Evolutionary conservation across 1,140 invertebrate species (phyloP).

Genomic region (Penaeus vannamei): DNA sequence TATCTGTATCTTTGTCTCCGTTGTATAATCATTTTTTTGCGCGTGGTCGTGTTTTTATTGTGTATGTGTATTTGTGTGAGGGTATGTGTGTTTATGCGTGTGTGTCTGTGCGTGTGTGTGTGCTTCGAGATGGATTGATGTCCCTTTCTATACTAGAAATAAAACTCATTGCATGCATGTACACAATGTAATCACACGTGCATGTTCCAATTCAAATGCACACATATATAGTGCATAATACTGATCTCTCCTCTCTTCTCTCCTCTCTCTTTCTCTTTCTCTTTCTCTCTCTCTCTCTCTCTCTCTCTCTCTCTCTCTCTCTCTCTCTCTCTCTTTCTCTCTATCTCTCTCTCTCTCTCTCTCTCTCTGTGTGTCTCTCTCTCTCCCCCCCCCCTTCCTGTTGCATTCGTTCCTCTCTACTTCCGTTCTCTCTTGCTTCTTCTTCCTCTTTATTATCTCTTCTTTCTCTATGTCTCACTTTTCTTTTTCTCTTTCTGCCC

Average conservation of each 20-base stretch:
- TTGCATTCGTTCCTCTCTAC: not conserved
- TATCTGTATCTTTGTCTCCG: too few species aligned
- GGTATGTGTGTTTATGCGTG: not conserved
- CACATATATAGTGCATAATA: not conserved
- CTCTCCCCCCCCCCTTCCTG: not conserved
- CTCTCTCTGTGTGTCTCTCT: constrained; percentile 19
- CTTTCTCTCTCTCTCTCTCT: not conserved
- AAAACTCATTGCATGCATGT: not conserved
- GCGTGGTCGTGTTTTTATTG: too few species aligned
- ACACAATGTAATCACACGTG: not conserved
- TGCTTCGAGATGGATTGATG: not conserved
- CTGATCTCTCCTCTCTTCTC: not conserved
- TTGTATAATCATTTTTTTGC: too few species aligned
- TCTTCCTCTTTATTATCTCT: not conserved
- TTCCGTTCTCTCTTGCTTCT: not conserved
- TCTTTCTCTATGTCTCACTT: not conserved
- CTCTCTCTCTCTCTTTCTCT: not conserved
- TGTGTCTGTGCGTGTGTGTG: too few species aligned
- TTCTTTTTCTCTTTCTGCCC: not conserved
- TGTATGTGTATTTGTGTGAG: not conserved
- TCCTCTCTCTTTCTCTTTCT: not conserved
- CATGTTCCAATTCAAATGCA: not conserved
- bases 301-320: not conserved
- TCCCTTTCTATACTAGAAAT: not conserved
- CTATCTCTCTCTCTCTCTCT: not conserved